These are phyloP conservation scores for Sphaerophoria rueppellii DNA, from an alignment of 2,888 invertebrate genomes.

Conservation along the genomic window DNA sequence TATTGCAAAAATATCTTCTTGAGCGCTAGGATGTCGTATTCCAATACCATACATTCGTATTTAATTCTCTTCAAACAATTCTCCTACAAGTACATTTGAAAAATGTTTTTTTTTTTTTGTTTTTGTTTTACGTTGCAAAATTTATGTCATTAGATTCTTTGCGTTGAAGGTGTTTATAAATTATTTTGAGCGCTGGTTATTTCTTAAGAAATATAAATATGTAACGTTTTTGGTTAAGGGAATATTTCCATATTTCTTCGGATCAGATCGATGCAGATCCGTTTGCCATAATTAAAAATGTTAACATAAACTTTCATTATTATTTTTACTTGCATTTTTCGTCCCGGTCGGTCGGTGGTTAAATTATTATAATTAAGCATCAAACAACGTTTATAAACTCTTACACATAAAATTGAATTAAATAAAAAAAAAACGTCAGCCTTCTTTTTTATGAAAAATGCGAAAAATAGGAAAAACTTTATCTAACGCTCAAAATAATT, in stretches of 20 bases:
- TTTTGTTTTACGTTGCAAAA: conserved; percentile 52
- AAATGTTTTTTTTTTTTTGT: conserved; percentile 37
- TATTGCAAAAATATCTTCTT: conserved; percentile 61
- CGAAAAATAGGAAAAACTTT: background rate
- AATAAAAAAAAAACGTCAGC: background rate
- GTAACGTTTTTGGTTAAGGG: too few relatives aligned
- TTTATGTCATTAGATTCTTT: conserved; percentile 48
- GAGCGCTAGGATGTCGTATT: conserved; percentile 71
- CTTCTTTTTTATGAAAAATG: background rate
- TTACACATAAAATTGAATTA: background rate
- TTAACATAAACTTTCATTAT: too few relatives aligned
- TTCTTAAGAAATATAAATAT: background rate
- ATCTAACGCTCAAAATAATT: conserved; percentile 70
- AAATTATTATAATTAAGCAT: too few relatives aligned
- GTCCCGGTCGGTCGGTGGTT: too few relatives aligned
- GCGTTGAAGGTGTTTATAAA: conserved; percentile 53
- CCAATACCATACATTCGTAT: background rate
- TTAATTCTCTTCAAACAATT: conserved; percentile 35
- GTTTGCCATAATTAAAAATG: too few relatives aligned
- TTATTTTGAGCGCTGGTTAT: conserved; percentile 65
- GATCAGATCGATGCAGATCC: background rate
- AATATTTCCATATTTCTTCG: background rate
- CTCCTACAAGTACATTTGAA: conserved; percentile 4
- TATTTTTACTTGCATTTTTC: too few relatives aligned
- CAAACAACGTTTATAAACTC: too few relatives aligned